Percentiles rank a stretch among this genome's conserved stretches.
Evolutionary conservation across 2,797 vertebrate species (phyloP).

Genomic region (Yasuhikotakia modesta): DNA sequence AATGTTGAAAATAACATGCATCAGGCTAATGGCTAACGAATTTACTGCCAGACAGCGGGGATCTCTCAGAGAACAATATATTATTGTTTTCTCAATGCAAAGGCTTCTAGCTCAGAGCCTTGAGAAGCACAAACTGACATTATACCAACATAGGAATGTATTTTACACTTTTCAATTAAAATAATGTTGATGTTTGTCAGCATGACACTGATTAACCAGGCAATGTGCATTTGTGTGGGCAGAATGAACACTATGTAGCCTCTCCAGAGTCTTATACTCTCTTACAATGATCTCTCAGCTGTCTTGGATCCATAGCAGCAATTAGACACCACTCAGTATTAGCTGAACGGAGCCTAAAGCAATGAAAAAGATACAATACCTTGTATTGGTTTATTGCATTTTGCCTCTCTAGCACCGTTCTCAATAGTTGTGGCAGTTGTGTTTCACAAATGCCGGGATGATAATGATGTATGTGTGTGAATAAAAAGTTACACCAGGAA

Average conservation of each 20-base stretch:
- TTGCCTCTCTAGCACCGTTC: background rate
- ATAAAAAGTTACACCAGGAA: background rate
- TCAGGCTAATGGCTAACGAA: slow-evolving; percentile 20
- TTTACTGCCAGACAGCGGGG: slow-evolving; percentile 20
- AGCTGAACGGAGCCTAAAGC: slow-evolving; percentile 12
- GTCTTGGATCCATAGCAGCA: slow-evolving; percentile 42
- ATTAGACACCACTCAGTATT: slow-evolving; percentile 29
- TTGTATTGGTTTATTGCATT: background rate
- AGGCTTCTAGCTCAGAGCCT: slow-evolving; percentile 4
- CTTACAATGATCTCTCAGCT: slow-evolving; percentile 31
- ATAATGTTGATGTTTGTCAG: slow-evolving; percentile 22
- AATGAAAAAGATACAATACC: slow-evolving; percentile 4
- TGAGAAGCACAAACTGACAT: slow-evolving; percentile 2
- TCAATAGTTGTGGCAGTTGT: background rate
- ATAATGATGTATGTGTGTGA: background rate
- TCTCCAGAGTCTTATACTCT: background rate
- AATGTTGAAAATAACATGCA: slow-evolving; percentile 33
- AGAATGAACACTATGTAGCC: background rate
- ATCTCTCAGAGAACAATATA: slow-evolving; percentile 18
- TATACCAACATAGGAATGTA: slow-evolving; percentile 3
- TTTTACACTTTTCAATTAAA: slow-evolving; percentile 15
- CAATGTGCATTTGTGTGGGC: background rate
- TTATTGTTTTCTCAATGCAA: slow-evolving; percentile 30
- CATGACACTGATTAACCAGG: slow-evolving; percentile 38
- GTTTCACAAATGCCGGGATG: background rate